A percentile compares a stretch with the other conserved stretches of the same genome.
phyloP scores from a whole-genome alignment of 2,888 invertebrate species.

The Noctua pronuba region DNA sequence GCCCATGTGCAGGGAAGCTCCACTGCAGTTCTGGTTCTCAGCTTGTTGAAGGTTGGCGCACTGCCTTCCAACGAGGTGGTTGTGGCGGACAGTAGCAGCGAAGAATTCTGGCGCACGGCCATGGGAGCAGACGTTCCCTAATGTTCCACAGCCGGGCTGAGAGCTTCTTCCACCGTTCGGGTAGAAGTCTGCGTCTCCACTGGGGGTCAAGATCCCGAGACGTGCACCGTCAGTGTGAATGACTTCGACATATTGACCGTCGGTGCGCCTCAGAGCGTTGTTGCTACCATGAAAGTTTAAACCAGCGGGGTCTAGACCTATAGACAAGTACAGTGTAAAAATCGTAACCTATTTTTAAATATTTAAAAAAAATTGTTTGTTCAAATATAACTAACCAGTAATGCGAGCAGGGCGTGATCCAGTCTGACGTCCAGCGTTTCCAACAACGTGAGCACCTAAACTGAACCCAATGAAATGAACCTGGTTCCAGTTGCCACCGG shows the following conservation, averaged over 20 bases:
- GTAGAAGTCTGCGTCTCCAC: constrained; percentile 78
- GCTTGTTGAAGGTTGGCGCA: constrained; percentile 73
- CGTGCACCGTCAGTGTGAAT: constrained; percentile 79
- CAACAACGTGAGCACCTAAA: constrained; percentile 84
- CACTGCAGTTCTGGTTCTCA: constrained; percentile 65
- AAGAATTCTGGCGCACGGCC: constrained; percentile 75
- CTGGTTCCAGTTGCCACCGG: constrained; percentile 80
- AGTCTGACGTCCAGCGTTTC: constrained; percentile 78
- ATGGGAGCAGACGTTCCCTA: constrained; percentile 77
- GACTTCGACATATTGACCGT: constrained; percentile 78
- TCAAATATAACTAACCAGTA: constrained; percentile 74
- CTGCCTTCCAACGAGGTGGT: constrained; percentile 74
- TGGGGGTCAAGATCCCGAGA: constrained; percentile 74
- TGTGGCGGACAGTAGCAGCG: constrained; percentile 74
- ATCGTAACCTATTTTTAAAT: no score
- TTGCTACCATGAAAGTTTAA: constrained; percentile 73
- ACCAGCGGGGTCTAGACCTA: constrained; percentile 81
- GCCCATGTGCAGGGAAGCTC: constrained; percentile 74
- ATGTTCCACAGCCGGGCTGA: constrained; percentile 78
- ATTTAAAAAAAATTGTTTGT: no score
- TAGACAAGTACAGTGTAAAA: not conserved
- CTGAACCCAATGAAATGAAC: constrained; percentile 84
- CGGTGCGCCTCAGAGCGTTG: constrained; percentile 69
- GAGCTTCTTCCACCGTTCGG: constrained; percentile 79
- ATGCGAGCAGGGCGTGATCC: constrained; percentile 74